Base-by-base conservation (phyloP, 2,888 invertebrate species). In the Prenolepis imparis region DNA sequence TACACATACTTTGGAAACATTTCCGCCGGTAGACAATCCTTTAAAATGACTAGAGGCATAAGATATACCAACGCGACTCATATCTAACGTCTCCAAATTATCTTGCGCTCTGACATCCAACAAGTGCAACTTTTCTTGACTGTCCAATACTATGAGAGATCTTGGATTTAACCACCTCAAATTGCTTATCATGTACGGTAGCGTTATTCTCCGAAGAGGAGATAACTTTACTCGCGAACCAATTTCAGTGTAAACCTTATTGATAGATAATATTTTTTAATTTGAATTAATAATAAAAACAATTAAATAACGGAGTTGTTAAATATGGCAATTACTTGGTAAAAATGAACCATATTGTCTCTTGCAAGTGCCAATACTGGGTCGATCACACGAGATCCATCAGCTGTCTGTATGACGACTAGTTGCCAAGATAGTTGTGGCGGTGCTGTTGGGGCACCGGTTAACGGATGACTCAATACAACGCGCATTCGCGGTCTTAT, bases 361-460 rank as follows among this genome's bases (percentile, higher is more conserved):
- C 99, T 96, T 0, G 98, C 99, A 93, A 98, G 98, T 0, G 99
- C 98, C 81, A 99, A 95, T 11, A 99, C 97, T 18, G 98, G 98
- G 93, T 98, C 98, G 74, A 97, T 96, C 15, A 97, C 96, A 89
- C 97, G 96, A 57, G 96, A 95, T 1, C 96, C 95, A 90, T 96
- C 95, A 18, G 96, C 96, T 67, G 97, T 96, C 93, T 98, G 97
- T 87, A 98, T 97, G 12, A 98, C 96, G 21, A 98, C 98, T 95
- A 98, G 96, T 95, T 98, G 98, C 99, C 99, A 99, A 44, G 98
- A 97, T 36, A 99, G 95, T 67, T 99, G 96, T 0, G 99, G 99
- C 48, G 99, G 96, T 9, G 98, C 97, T 80, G 97, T 96, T 0
- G 98, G 95, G 85, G 93, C 93, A 64, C 97, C 97, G 75, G 96